These are phyloP conservation scores for Rhagophthalmus giganteus DNA, from an alignment of 2,888 invertebrate genomes.

Conservation along the genomic window DNA sequence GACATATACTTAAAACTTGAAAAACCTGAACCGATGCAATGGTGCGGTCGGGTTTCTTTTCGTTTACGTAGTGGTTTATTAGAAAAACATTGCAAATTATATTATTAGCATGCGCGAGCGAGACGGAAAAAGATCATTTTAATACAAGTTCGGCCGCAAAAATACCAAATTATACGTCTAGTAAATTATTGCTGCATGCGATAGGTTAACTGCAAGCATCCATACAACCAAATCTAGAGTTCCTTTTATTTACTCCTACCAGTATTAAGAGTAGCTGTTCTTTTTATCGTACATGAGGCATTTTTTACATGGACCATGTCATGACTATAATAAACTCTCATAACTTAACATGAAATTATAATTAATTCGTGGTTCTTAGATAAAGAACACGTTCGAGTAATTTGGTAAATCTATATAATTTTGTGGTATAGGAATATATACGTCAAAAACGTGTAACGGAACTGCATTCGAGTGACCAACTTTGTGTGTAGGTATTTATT, in stretches of 20 bases:
- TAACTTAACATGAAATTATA: conserved; percentile 9
- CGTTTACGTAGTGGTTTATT: neutral
- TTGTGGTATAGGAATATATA: no score
- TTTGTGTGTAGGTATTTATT: no score
- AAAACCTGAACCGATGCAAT: neutral
- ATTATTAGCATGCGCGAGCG: neutral
- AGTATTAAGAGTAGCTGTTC: neutral
- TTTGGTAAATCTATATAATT: conserved; percentile 1
- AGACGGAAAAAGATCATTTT: neutral
- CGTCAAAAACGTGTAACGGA: neutral
- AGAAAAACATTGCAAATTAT: neutral
- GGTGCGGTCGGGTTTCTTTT: neutral
- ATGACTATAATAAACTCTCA: conserved; percentile 13
- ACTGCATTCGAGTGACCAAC: neutral
- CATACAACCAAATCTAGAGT: neutral
- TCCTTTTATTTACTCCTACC: conserved; percentile 4
- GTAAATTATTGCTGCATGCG: neutral
- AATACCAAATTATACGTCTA: neutral
- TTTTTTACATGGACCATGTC: neutral
- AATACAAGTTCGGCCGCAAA: neutral
- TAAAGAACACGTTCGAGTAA: conserved; percentile 9
- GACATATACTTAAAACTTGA: neutral
- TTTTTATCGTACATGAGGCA: neutral
- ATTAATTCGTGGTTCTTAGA: conserved; percentile 8
- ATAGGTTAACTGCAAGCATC: neutral